These are phyloP conservation scores for Chauna torquata DNA, from an alignment of 2,113 vertebrate species.

Conservation along the genomic window DNA sequence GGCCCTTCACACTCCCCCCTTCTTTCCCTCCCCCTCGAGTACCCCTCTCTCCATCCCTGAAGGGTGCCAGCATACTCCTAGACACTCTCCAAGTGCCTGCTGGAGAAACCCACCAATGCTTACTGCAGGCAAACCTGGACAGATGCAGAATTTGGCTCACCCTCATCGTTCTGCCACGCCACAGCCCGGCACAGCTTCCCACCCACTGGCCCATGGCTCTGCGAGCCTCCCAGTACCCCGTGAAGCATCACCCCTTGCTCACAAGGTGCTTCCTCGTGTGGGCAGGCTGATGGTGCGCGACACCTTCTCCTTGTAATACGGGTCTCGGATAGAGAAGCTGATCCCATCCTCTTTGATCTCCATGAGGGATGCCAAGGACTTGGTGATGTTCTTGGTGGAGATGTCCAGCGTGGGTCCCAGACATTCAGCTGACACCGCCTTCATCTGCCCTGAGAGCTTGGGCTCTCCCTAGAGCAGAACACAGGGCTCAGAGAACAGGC, in stretches of 20 bases:
- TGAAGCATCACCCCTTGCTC: constrained; percentile 56
- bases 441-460: constrained; percentile 92
- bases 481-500: neutral
- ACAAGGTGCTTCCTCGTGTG: constrained; percentile 93
- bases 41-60: neutral
- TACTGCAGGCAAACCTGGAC: neutral
- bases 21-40: neutral
- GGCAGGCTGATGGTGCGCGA: constrained; percentile 93
- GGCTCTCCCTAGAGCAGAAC: constrained; percentile 84
- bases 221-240: neutral
- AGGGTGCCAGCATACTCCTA: neutral
- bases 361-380: constrained; percentile 92
- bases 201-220: neutral
- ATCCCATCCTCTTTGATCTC: constrained; percentile 92
- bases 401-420: constrained; percentile 87
- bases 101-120: neutral
- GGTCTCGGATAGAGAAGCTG: constrained; percentile 82
- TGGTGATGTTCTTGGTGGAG: constrained; percentile 90
- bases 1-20: rapidly evolving
- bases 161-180: neutral
- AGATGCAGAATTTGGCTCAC: neutral
- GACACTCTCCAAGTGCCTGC: rapidly evolving
- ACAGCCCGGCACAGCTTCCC: neutral
- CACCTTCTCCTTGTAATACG: constrained; percentile 85
- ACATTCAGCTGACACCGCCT: constrained; percentile 92